These are phyloP conservation scores for Physeter macrocephalus DNA, from an alignment of 2,113 vertebrate genomes.

Conservation along the genomic window DNA sequence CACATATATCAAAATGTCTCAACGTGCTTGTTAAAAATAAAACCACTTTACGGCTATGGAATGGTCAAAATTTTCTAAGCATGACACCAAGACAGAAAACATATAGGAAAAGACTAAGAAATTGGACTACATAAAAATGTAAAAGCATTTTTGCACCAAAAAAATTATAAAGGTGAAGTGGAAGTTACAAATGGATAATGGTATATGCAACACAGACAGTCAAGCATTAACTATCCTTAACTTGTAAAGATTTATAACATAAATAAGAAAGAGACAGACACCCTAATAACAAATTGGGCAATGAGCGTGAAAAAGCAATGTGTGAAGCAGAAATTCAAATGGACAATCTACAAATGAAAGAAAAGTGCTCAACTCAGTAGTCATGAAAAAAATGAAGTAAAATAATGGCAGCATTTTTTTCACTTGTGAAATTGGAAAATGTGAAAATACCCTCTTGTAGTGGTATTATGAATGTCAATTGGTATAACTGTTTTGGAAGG, in stretches of 20 bases:
- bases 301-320: background rate
- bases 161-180: background rate
- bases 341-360: background rate
- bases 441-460: background rate
- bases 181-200: background rate
- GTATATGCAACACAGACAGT: background rate
- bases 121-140: background rate
- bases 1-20: background rate
- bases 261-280: background rate
- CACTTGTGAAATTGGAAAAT: background rate
- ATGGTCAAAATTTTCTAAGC: background rate
- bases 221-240: background rate
- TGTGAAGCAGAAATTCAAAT: background rate
- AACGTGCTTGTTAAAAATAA: slow-evolving; percentile 2
- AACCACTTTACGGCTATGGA: background rate
- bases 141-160: background rate
- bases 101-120: background rate
- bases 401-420: background rate
- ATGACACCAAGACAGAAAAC: background rate
- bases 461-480: background rate
- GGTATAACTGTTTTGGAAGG: background rate
- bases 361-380: background rate
- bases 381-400: background rate
- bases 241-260: background rate
- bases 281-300: background rate